Evolutionary conservation across 2,888 invertebrate species (phyloP).

Genomic region (Deilephila porcellus): DNA sequence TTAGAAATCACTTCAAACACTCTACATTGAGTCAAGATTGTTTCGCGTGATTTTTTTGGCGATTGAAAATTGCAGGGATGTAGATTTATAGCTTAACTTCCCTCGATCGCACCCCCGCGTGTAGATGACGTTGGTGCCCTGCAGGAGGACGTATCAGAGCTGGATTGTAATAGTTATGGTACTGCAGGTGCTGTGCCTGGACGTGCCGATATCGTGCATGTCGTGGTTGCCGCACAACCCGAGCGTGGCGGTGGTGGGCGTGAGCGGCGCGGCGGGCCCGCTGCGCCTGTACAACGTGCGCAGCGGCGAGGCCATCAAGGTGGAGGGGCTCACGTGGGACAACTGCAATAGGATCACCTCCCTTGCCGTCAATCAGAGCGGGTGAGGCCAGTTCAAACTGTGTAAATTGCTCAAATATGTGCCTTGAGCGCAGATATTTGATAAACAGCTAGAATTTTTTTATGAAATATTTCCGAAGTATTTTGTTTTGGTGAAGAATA

Average conservation of each 20-base stretch:
- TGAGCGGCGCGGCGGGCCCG: constrained; percentile 44
- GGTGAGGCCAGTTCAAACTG: constrained; percentile 50
- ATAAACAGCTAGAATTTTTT: not conserved
- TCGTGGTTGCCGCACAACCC: constrained; percentile 63
- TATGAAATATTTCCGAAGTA: too few relatives aligned
- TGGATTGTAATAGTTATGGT: too few relatives aligned
- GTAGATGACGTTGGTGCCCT: too few relatives aligned
- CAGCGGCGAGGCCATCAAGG: constrained; percentile 53
- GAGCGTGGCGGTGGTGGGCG: constrained; percentile 57
- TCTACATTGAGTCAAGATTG: too few relatives aligned
- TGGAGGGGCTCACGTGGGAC: constrained; percentile 54
- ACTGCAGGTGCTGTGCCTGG: constrained; percentile 62
- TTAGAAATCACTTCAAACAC: not conserved
- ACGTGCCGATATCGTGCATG: constrained; percentile 61
- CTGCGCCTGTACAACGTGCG: constrained; percentile 59
- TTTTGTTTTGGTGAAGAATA: too few relatives aligned
- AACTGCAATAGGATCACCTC: constrained; percentile 49
- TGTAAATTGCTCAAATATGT: too few relatives aligned
- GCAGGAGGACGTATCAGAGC: too few relatives aligned
- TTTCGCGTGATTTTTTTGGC: too few relatives aligned
- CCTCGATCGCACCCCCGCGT: too few relatives aligned
- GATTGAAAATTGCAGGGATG: too few relatives aligned
- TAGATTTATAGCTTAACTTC: too few relatives aligned
- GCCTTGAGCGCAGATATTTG: not conserved
- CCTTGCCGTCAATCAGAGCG: constrained; percentile 57